Conservation (phyloP, 2,797 vertebrate species). For the Hemibagrus guttatus region DNA sequence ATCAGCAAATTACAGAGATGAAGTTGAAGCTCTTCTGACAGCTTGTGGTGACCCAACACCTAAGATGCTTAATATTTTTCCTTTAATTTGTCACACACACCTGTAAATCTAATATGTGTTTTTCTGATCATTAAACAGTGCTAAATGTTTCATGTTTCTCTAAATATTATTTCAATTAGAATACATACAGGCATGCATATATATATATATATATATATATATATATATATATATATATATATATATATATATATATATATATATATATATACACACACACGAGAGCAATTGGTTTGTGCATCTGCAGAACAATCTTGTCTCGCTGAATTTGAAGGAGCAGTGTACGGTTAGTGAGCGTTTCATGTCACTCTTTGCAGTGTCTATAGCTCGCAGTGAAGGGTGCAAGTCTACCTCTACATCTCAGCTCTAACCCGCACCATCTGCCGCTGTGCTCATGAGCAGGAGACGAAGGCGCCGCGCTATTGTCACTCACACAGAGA, state of each 20-base stretch:
- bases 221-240: no score
- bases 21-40: not conserved
- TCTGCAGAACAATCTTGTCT: not conserved
- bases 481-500: slow-evolving; percentile 37
- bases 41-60: not conserved
- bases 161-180: not conserved
- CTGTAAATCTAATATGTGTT: not conserved
- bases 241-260: no score
- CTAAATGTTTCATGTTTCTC: not conserved
- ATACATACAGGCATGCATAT: not conserved
- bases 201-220: no score
- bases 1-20: no score
- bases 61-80: not conserved
- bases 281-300: not conserved
- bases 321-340: not conserved
- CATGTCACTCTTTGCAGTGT: slow-evolving; percentile 4
- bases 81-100: not conserved
- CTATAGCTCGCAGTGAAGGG: slow-evolving; percentile 3
- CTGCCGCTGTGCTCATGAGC: slow-evolving; percentile 34
- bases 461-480: slow-evolving; percentile 1
- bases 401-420: slow-evolving; percentile 10
- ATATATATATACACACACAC: not conserved
- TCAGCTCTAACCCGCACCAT: slow-evolving; percentile 37
- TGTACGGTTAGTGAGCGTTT: not conserved
- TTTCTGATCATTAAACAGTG: not conserved